Evolutionary conservation across 2,113 vertebrate genomes (phyloP).

Genomic region (Tragelaphus buxtoni): DNA sequence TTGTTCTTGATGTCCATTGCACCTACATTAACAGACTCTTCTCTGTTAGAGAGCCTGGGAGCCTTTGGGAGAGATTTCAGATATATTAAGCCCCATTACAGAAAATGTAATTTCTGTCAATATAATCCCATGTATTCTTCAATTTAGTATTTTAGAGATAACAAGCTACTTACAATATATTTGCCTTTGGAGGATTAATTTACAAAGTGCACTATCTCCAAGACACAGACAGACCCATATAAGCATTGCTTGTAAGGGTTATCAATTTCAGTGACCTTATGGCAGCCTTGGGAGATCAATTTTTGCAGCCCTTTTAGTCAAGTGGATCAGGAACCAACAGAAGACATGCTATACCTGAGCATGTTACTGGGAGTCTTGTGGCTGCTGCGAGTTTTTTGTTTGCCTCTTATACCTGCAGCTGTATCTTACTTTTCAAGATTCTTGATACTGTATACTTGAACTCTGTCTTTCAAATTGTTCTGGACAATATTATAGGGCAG

Average conservation of each 20-base stretch:
- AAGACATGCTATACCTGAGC: conserved; percentile 49
- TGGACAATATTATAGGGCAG: background rate
- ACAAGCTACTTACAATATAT: conserved; percentile 91
- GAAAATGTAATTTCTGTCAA: conserved; percentile 94
- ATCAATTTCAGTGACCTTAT: conserved; percentile 91
- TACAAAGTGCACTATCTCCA: conserved; percentile 86
- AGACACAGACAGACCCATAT: conserved; percentile 84
- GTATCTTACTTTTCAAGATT: conserved; percentile 9
- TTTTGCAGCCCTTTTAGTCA: conserved; percentile 82
- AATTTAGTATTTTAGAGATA: conserved; percentile 92
- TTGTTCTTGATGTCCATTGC: conserved; percentile 82
- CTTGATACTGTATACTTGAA: background rate
- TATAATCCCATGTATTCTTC: conserved; percentile 95
- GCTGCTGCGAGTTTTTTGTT: background rate
- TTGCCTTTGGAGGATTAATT: conserved; percentile 94
- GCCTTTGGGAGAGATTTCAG: conserved; percentile 85
- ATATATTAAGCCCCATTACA: conserved; percentile 94
- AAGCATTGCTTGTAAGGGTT: conserved; percentile 89
- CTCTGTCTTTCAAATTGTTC: background rate
- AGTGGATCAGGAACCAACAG: conserved; percentile 63
- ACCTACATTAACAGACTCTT: conserved; percentile 83
- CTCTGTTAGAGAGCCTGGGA: conserved; percentile 74
- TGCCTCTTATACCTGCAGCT: background rate
- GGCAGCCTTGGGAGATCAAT: conserved; percentile 89
- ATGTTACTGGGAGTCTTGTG: background rate